Conservation (phyloP, 2,888 invertebrate species). For the Yponomeuta evonymella region DNA sequence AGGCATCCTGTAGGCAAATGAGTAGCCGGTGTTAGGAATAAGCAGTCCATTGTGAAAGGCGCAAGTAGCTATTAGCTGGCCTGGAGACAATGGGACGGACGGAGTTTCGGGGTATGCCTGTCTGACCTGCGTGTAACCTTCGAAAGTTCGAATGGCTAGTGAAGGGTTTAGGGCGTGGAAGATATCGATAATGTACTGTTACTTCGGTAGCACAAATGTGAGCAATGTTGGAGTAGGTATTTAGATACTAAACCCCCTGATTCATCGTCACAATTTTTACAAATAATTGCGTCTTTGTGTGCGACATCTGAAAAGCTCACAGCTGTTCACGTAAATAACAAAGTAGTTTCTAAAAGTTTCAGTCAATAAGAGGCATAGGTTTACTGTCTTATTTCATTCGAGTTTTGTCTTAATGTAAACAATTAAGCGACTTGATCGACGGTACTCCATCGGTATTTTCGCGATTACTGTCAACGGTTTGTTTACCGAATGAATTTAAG, state of each 20-base stretch:
- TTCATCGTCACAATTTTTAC: too few species aligned
- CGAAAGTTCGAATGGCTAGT: not conserved
- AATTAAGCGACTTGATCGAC: too few species aligned
- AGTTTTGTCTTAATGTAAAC: too few species aligned
- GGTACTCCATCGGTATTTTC: too few species aligned
- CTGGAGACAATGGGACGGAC: not conserved
- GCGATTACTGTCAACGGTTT: too few species aligned
- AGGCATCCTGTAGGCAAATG: not conserved
- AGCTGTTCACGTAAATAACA: not conserved
- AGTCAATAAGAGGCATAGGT: too few species aligned
- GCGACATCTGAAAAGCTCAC: not conserved
- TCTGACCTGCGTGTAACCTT: not conserved
- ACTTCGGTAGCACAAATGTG: too few species aligned
- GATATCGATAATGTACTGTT: not conserved
- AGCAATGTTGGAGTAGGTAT: too few species aligned
- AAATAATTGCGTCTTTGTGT: too few species aligned
- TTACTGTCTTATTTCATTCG: too few species aligned
- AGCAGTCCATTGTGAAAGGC: conserved; percentile 4
- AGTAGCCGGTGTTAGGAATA: not conserved
- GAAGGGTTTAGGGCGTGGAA: not conserved
- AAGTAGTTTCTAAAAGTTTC: not conserved
- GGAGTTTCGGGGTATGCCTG: not conserved
- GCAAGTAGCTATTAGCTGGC: not conserved
- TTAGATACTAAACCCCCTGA: too few species aligned
- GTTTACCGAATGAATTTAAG: too few species aligned